phyloP scores from a whole-genome alignment of 2,888 invertebrate genomes.

The Pseudeuparius sepicola region DNA sequence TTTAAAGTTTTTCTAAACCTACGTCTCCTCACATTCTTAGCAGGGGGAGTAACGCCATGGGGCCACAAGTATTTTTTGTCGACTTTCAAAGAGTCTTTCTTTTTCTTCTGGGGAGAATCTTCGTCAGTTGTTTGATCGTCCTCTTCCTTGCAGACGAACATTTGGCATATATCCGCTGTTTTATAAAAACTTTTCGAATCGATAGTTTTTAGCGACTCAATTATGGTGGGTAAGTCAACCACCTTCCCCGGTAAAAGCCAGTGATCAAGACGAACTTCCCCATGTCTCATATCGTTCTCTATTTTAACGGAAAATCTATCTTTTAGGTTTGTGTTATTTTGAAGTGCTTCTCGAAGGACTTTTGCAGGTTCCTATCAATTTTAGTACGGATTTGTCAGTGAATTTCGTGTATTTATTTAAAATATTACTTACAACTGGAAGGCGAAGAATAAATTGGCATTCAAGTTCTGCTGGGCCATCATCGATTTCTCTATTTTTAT shows the following conservation, averaged over 20 bases:
- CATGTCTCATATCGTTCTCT: slow-evolving; percentile 80
- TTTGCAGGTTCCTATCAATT: slow-evolving; percentile 58
- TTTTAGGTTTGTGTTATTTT: slow-evolving; percentile 66
- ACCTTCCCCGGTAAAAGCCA: slow-evolving; percentile 81
- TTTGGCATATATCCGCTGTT: slow-evolving; percentile 91
- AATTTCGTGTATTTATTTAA: no score
- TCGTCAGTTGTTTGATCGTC: slow-evolving; percentile 71
- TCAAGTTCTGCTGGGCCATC: slow-evolving; percentile 34
- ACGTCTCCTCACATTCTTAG: slow-evolving; percentile 88
- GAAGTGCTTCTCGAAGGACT: slow-evolving; percentile 62
- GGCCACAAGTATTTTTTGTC: slow-evolving; percentile 92
- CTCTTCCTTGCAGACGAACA: slow-evolving; percentile 82
- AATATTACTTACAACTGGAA: slow-evolving; percentile 31
- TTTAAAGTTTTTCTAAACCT: slow-evolving; percentile 90
- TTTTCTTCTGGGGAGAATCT: slow-evolving; percentile 69
- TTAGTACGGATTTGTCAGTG: slow-evolving; percentile 5
- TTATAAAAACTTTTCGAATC: slow-evolving; percentile 96
- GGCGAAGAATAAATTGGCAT: slow-evolving; percentile 35
- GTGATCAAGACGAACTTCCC: slow-evolving; percentile 81
- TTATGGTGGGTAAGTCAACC: slow-evolving; percentile 82
- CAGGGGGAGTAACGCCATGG: slow-evolving; percentile 91
- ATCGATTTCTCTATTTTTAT: slow-evolving; percentile 10
- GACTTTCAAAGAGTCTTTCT: slow-evolving; percentile 65
- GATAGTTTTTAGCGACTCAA: slow-evolving; percentile 91
- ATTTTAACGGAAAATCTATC: slow-evolving; percentile 77